These are phyloP conservation scores for Noctua pronuba DNA, from an alignment of 2,888 invertebrate genomes.

Conservation along the genomic window DNA sequence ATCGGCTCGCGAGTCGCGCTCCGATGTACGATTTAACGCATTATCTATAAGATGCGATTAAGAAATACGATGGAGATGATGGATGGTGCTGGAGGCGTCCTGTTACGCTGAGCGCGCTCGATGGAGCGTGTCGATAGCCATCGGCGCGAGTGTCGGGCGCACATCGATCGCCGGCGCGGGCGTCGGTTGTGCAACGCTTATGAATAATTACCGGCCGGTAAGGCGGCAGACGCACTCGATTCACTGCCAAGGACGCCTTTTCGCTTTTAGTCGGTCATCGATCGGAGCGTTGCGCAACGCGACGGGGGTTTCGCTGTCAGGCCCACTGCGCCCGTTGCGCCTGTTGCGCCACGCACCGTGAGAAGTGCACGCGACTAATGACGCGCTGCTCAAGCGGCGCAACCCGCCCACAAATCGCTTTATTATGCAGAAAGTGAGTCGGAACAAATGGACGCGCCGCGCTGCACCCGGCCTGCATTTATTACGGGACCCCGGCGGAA, in stretches of 20 bases:
- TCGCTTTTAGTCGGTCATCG: conserved; percentile 83
- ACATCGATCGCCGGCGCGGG: conserved; percentile 69
- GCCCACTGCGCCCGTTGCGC: conserved; percentile 72
- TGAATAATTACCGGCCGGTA: conserved; percentile 80
- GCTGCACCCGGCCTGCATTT: conserved; percentile 68
- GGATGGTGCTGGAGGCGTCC: conserved; percentile 68
- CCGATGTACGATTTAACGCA: conserved; percentile 68
- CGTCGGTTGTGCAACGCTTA: conserved; percentile 79
- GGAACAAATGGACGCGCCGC: conserved; percentile 74
- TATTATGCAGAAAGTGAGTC: conserved; percentile 82
- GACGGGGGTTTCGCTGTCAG: conserved; percentile 74
- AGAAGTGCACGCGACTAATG: conserved; percentile 74
- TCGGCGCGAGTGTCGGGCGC: conserved; percentile 68
- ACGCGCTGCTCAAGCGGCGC: conserved; percentile 73
- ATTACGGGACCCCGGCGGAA: conserved; percentile 72
- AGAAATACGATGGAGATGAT: conserved; percentile 72
- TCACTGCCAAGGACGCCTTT: conserved; percentile 86
- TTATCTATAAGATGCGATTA: conserved; percentile 69
- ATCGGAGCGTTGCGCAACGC: conserved; percentile 75
- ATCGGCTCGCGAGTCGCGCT: conserved; percentile 58
- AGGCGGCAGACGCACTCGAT: conserved; percentile 79
- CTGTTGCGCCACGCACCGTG: conserved; percentile 70
- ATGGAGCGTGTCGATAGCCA: conserved; percentile 77
- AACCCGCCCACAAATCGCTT: conserved; percentile 78
- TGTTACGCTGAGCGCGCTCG: conserved; percentile 66